phyloP scores from a whole-genome alignment of 2,797 vertebrate species.

The Poeciliopsis infans region DNA sequence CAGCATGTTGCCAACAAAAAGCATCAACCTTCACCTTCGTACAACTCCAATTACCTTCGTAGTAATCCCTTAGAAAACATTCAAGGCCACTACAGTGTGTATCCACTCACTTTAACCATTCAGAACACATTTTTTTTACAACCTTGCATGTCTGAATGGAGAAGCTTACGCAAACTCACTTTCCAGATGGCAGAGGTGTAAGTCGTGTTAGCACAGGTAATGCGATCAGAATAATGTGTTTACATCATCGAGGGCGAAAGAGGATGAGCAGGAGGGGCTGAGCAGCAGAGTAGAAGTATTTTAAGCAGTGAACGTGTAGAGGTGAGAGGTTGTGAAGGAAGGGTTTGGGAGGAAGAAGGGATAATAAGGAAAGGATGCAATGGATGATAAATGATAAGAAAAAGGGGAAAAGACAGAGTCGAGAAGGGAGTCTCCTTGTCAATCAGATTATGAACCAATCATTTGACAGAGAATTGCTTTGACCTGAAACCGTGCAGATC shows the following conservation, averaged over 20 bases:
- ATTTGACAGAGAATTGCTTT: conserved; percentile 76
- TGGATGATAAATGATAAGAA: conserved; percentile 55
- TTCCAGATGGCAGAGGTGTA: conserved; percentile 49
- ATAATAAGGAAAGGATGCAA: conserved; percentile 33
- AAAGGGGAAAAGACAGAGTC: conserved; percentile 42
- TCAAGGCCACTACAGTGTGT: conserved; percentile 41
- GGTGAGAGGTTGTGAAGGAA: conserved; percentile 32
- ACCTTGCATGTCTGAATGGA: conserved; percentile 6
- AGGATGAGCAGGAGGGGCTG: conserved; percentile 33
- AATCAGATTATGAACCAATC: conserved; percentile 82
- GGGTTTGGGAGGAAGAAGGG: conserved; percentile 15
- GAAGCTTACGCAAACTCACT: neutral
- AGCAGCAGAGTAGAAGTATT: conserved; percentile 27
- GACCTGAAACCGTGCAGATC: conserved; percentile 70
- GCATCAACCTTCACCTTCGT: conserved; percentile 25
- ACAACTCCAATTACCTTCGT: conserved; percentile 13
- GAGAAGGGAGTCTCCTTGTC: conserved; percentile 65
- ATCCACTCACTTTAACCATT: conserved; percentile 31
- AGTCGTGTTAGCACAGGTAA: conserved; percentile 66
- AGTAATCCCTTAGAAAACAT: conserved; percentile 41
- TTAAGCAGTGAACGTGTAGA: conserved; percentile 8
- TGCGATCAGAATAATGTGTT: conserved; percentile 71
- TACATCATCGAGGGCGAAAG: conserved; percentile 54
- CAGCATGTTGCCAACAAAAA: conserved; percentile 24
- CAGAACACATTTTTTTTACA: conserved; percentile 21